These are phyloP conservation scores for Scleropages formosus DNA, from an alignment of 2,797 vertebrate genomes.

Conservation along the genomic window DNA sequence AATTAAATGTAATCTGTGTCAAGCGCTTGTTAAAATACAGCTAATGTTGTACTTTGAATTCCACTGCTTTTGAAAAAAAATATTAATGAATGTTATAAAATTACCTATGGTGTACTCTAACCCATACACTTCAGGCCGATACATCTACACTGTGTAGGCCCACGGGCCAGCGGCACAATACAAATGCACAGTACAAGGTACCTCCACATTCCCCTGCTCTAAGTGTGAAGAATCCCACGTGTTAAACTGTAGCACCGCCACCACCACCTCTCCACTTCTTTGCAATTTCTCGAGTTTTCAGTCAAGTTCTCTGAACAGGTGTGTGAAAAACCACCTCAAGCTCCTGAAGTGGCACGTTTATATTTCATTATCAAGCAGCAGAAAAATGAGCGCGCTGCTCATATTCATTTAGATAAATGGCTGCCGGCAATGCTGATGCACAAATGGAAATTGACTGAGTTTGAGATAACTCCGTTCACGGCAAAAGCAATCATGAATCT, in stretches of 20 bases:
- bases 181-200: too few relatives aligned
- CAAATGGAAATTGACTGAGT: not conserved
- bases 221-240: not conserved
- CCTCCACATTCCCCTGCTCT: not conserved
- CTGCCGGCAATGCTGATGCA: not conserved
- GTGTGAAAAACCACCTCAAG: not conserved
- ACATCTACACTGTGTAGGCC: too few relatives aligned
- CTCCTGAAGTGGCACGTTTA: not conserved
- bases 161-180: too few relatives aligned
- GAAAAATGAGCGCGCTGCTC: not conserved
- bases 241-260: not conserved
- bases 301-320: not conserved
- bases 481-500: slow-evolving; percentile 19
- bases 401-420: not conserved
- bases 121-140: too few relatives aligned
- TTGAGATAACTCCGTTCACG: not conserved
- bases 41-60: too few relatives aligned
- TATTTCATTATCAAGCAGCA: not conserved
- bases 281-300: not conserved
- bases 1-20: too few relatives aligned
- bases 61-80: too few relatives aligned
- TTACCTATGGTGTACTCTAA: too few relatives aligned
- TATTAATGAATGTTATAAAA: too few relatives aligned
- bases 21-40: too few relatives aligned
- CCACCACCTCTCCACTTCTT: too few relatives aligned